Base-by-base conservation (phyloP, 2,797 vertebrate species). In the Thaleichthys pacificus region DNA sequence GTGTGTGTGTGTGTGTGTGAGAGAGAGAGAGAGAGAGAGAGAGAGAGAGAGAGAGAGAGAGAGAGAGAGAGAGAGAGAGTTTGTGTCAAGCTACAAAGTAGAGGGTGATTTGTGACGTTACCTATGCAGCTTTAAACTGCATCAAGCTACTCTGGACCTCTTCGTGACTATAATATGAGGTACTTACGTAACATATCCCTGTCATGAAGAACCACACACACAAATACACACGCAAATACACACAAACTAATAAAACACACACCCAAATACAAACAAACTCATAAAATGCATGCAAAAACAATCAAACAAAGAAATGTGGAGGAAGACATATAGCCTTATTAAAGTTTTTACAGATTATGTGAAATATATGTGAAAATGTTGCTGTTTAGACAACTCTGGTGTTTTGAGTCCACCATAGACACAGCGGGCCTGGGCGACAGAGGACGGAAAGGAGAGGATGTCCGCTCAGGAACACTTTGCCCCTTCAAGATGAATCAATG, bases 51-150 rank as follows among this genome's bases (percentile, higher is more conserved):
- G 35, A 38, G 35, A 38, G 8, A 38, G 35, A 38, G 35, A 38
- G 35, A 9, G 6, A 38, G 38, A 42, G 7, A 11, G 38, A 61
- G 69, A 57, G 54, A 19, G 54, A 19, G 54, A 4, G 58, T 61
- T 35, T 6, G 68, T 69, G 78, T 82, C 58, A 21, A 77, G 21
- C 71, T 71, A 79, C 84, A 79, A 70, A 86, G 82, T 76, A 60
- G 30, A 54, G 76, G 66, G 75, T 89, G 90, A 91, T 92, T 91
- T 92, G 90, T 51, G 57, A 85, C 80, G 76, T 89, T 88, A 88
- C 87, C 82, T 91, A 85, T 71, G 51, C 85, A 88, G 86, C 86
- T 90, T 91, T 85, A 85, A 92, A 90, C 80, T 78, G 83, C 88
- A 90, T 89, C 89, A 82, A 87, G 86, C 81, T 80, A 88, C 80